Conservation (phyloP, 2,888 invertebrate genomes). For the Andrena camellia region DNA sequence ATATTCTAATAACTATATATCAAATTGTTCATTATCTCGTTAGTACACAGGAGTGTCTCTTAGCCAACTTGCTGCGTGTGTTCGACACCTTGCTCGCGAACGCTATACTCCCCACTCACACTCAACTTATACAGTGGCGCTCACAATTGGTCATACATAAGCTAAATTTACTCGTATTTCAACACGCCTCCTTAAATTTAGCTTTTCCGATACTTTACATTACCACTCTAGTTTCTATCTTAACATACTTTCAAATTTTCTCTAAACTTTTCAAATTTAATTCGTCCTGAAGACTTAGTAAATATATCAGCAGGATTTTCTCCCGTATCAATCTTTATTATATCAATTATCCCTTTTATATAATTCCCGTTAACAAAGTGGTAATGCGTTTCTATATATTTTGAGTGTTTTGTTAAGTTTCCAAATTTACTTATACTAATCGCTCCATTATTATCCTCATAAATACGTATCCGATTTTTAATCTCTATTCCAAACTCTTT, state of each 20-base stretch:
- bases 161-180: too few species aligned
- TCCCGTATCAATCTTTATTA: background rate
- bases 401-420: background rate
- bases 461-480: background rate
- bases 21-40: too few species aligned
- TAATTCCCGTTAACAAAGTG: background rate
- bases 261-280: background rate
- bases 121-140: too few species aligned
- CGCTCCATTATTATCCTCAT: background rate
- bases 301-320: background rate
- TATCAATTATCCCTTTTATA: background rate
- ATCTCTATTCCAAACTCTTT: background rate
- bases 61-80: too few species aligned
- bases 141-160: fast-evolving
- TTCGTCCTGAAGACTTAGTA: background rate
- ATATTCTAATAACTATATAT: too few species aligned
- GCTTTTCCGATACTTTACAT: too few species aligned
- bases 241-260: background rate
- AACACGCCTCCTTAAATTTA: background rate
- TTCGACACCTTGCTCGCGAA: too few species aligned
- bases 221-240: too few species aligned
- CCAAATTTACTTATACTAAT: background rate
- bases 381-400: background rate
- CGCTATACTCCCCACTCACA: too few species aligned
- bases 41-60: too few species aligned